These are phyloP conservation scores for Stichopus chloronotus DNA, from an alignment of 35 echinoderm and acorn worm species.

Conservation along the genomic window DNA sequence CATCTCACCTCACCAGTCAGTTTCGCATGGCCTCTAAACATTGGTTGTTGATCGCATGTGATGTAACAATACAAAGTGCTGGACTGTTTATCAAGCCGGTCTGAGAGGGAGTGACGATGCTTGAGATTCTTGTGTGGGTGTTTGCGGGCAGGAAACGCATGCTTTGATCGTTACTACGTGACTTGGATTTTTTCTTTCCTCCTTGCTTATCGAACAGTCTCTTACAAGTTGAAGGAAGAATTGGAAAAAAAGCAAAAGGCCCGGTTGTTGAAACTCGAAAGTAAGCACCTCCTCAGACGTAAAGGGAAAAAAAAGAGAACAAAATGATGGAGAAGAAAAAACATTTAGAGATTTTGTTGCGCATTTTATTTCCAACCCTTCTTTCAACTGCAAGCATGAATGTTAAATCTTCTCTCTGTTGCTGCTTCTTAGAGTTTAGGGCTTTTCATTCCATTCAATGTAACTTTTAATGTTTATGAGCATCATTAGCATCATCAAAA, in stretches of 20 bases:
- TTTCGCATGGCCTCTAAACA: too few relatives aligned
- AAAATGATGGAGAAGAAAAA: neutral
- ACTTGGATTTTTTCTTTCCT: constrained; percentile 12
- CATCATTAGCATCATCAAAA: too few relatives aligned
- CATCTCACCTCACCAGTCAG: too few relatives aligned
- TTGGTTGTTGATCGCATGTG: too few relatives aligned
- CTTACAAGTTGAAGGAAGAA: constrained; percentile 31
- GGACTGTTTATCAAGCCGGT: neutral
- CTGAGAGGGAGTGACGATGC: neutral
- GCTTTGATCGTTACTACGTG: neutral
- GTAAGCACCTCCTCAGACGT: neutral
- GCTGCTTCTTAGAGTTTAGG: neutral
- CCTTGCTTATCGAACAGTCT: neutral
- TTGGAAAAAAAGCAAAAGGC: constrained; percentile 21
- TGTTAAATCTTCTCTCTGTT: neutral
- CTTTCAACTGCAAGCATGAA: neutral
- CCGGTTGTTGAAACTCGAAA: neutral
- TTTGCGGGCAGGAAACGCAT: neutral
- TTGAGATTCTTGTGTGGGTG: neutral
- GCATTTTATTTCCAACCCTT: neutral
- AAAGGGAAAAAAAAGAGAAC: neutral
- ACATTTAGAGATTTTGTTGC: neutral
- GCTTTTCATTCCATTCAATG: neutral
- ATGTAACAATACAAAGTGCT: too few relatives aligned
- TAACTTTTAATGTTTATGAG: neutral